Evolutionary conservation across 1,140 invertebrate genomes (phyloP), one percentile per base, ranked within the genome.

Genomic region (Meloidogyne floridensis): DNA sequence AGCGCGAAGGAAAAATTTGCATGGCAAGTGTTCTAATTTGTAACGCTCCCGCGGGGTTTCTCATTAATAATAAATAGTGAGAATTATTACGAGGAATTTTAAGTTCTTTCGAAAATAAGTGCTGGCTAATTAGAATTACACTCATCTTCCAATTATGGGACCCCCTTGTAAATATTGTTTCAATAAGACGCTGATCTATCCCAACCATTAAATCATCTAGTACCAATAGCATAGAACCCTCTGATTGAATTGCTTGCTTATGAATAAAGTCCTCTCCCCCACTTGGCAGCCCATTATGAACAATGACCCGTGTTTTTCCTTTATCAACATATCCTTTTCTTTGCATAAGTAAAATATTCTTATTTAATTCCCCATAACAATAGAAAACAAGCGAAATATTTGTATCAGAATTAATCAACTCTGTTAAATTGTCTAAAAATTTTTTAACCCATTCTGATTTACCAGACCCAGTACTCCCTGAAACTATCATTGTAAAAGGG

Each of bases 111-210:
- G 32, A 32, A 65, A 82, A 82, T 47, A 84, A 42, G 32, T 82
- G 81, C n/a, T 82, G 81, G 4, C 79, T 80, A 2, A 84, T 43
- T 7, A 83, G 32, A 1, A 86, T 18, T 4, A 83, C 72, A 43
- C 82, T 84, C 20, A 83, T 59, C 2, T 81, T 53, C 82, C 82
- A 83, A 72, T 83, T 83, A 43, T 83, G 82, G 73, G 75, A 32
- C 3, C 47, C 71, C 7, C 82, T 32, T 32, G 69, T 11, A 83
- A 85, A 75, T 47, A 32, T 32, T 32, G 32, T 32, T 32, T 32
- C 32, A 32, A 32, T 32, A 32, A 32, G 2, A 32, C 32, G 32
- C 32, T 32, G 32, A 32, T 32, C 32, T 32, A 32, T 32, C 32
- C 32, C 32, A 32, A 32, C 32, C 32, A 32, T 32, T 32, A 32